Conservation (phyloP, 2,797 vertebrate genomes). For the Characodon lateralis region DNA sequence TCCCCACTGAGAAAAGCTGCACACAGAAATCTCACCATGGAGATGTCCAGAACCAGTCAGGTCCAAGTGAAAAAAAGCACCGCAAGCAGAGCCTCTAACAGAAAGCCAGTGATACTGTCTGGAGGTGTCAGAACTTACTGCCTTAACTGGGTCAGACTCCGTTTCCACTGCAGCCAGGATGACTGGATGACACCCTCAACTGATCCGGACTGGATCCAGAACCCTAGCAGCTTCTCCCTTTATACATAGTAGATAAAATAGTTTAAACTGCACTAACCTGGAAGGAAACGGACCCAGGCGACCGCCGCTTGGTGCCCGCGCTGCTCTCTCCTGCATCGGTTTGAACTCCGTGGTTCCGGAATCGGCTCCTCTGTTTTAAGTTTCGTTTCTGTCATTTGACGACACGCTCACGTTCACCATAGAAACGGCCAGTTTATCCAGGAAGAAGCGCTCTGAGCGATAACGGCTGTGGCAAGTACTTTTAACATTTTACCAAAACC, state of each 20-base stretch:
- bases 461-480: neutral
- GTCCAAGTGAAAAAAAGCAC: too few species aligned
- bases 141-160: neutral
- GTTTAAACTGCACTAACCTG: neutral
- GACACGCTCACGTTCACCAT: neutral
- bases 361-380: neutral
- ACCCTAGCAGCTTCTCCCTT: neutral
- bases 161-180: neutral
- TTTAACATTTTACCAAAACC: neutral
- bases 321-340: too few species aligned
- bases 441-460: neutral
- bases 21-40: too few species aligned
- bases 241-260: neutral
- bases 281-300: neutral
- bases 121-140: neutral
- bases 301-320: too few species aligned
- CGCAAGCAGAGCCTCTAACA: too few species aligned
- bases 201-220: neutral
- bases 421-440: neutral
- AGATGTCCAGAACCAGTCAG: too few species aligned
- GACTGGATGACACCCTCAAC: neutral
- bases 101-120: too few species aligned
- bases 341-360: neutral
- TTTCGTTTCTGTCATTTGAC: constrained; percentile 3
- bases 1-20: too few species aligned